phyloP scores from a whole-genome alignment of 2,888 invertebrate species.

The Cantharis rufa region DNA sequence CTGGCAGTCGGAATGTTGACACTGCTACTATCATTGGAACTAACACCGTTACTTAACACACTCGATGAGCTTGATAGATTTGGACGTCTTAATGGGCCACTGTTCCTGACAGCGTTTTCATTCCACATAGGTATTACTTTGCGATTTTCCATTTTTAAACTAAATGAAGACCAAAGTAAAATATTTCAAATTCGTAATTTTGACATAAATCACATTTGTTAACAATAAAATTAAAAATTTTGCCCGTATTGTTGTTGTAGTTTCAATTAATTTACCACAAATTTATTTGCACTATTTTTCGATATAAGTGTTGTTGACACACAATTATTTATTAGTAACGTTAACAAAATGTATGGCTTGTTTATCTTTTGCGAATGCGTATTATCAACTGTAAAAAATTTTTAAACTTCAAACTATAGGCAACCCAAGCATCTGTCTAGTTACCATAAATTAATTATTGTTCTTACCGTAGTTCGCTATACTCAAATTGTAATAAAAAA shows the following conservation, averaged over 20 bases:
- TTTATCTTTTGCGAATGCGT: not conserved
- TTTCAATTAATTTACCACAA: not conserved
- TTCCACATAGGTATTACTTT: constrained; percentile 25
- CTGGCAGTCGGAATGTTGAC: not conserved
- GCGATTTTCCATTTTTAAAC: constrained; percentile 26
- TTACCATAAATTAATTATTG: not conserved
- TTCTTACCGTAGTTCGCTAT: no score
- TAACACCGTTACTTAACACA: not conserved
- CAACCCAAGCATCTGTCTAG: not conserved
- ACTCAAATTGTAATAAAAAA: no score
- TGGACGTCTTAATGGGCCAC: constrained; percentile 32
- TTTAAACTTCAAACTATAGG: not conserved
- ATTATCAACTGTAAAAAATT: not conserved
- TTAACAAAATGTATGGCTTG: not conserved
- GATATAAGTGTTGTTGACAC: not conserved
- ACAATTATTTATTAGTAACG: not conserved
- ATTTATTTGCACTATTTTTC: not conserved
- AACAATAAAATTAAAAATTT: not conserved
- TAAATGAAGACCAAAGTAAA: not conserved
- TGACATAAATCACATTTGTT: constrained; percentile 6
- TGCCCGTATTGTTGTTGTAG: not conserved
- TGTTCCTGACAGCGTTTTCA: constrained; percentile 7
- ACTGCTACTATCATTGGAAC: not conserved
- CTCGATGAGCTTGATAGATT: not conserved
- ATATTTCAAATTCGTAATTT: not conserved